Conservation (phyloP, 2,888 invertebrate genomes). For the Conchocele bisecta region DNA sequence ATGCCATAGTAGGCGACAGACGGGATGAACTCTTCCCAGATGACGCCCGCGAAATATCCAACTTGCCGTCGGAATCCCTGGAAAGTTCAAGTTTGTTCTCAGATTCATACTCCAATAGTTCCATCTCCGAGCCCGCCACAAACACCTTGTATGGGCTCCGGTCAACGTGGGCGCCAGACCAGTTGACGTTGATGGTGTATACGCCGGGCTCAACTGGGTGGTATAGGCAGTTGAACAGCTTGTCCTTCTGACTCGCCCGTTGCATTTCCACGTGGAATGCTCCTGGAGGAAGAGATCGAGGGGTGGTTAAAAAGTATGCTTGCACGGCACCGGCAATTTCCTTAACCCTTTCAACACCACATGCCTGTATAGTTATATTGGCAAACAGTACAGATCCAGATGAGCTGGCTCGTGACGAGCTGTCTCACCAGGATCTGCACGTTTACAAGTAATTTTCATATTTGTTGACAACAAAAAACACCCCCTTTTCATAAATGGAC, state of each 20-base stretch:
- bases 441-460: no score
- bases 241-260: conserved; percentile 71
- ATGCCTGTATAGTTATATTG: no score
- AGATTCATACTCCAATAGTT: conserved; percentile 56
- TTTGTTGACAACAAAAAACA: no score
- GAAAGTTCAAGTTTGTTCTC: no score
- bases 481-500: no score
- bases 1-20: conserved; percentile 46
- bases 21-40: conserved; percentile 41
- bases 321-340: no score
- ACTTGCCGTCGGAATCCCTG: no score
- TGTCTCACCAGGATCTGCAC: no score
- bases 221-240: conserved; percentile 74
- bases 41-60: conserved; percentile 41
- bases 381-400: no score
- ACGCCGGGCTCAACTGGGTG: conserved; percentile 72
- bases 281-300: conserved; percentile 51
- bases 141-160: conserved; percentile 71
- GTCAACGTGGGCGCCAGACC: conserved; percentile 71
- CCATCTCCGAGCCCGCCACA: conserved; percentile 60
- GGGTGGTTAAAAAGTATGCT: not conserved
- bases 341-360: no score
- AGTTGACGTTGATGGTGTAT: conserved; percentile 72
- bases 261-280: conserved; percentile 75
- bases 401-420: no score